Conservation (phyloP, 2,113 vertebrate species). For the Corythaixoides concolor region DNA sequence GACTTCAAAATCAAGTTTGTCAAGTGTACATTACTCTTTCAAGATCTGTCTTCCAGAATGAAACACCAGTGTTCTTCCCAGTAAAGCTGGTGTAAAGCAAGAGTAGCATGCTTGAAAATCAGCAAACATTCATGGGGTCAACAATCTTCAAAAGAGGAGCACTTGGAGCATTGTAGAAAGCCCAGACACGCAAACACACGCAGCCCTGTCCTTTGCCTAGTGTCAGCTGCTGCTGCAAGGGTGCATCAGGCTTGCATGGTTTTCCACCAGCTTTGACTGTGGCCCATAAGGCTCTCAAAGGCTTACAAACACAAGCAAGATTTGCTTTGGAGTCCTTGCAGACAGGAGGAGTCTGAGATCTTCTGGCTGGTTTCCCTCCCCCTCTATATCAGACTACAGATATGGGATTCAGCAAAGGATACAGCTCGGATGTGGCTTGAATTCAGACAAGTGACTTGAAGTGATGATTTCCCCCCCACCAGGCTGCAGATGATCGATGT, state of each 20-base stretch:
- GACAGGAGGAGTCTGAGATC: constrained; percentile 13
- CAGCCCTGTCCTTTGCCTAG: background rate
- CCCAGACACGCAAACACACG: background rate
- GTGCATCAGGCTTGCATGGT: background rate
- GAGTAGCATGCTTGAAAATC: background rate
- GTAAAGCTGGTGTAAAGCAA: background rate
- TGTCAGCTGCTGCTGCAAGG: background rate
- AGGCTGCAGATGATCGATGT: constrained; percentile 59
- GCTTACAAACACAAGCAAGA: background rate
- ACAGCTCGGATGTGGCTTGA: constrained; percentile 39
- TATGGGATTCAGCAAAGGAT: background rate
- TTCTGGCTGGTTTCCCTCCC: background rate
- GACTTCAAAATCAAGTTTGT: constrained; percentile 33
- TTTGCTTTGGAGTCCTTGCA: background rate
- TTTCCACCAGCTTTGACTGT: background rate
- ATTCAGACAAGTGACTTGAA: constrained; percentile 64
- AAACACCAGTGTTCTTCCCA: background rate
- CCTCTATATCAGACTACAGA: background rate
- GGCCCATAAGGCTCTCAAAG: background rate
- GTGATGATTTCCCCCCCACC: constrained; percentile 47
- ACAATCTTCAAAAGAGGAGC: background rate
- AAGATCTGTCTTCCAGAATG: constrained; percentile 30
- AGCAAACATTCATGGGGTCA: background rate
- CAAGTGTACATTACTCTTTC: background rate
- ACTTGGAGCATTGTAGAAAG: background rate